Conservation (phyloP, 2,888 invertebrate genomes). For the Hipparchia semele region DNA sequence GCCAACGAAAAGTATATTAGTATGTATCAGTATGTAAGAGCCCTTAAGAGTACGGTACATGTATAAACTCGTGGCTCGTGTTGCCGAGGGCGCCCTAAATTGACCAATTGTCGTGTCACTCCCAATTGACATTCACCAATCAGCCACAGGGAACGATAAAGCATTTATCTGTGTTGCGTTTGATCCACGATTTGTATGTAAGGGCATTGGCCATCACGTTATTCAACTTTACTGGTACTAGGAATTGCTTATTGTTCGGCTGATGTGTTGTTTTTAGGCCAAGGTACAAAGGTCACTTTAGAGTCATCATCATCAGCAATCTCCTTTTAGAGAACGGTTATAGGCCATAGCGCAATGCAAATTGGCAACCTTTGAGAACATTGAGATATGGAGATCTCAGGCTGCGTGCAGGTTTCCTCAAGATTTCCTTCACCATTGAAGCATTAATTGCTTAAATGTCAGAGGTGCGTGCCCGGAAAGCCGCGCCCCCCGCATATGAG, state of each 20-base stretch:
- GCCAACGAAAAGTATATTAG: too few species aligned
- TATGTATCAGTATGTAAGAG: background rate
- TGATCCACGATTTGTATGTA: background rate
- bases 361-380: too few species aligned
- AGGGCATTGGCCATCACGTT: background rate
- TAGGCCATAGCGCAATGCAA: too few species aligned
- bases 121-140: conserved; percentile 56
- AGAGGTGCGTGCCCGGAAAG: too few species aligned
- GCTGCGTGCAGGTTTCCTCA: too few species aligned
- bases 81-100: conserved; percentile 53
- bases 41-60: conserved; percentile 11
- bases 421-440: too few species aligned
- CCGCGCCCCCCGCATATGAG: too few species aligned
- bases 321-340: too few species aligned
- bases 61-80: conserved; percentile 26
- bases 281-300: too few species aligned
- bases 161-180: conserved; percentile 19
- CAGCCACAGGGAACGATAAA: conserved; percentile 3
- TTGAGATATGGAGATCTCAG: too few species aligned
- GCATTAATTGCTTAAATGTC: too few species aligned
- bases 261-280: background rate
- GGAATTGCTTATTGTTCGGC: background rate
- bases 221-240: background rate
- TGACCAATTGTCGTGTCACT: conserved; percentile 65
- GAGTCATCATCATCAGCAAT: too few species aligned